phyloP scores from a whole-genome alignment of 2,888 invertebrate species.

The Acronicta aceris region DNA sequence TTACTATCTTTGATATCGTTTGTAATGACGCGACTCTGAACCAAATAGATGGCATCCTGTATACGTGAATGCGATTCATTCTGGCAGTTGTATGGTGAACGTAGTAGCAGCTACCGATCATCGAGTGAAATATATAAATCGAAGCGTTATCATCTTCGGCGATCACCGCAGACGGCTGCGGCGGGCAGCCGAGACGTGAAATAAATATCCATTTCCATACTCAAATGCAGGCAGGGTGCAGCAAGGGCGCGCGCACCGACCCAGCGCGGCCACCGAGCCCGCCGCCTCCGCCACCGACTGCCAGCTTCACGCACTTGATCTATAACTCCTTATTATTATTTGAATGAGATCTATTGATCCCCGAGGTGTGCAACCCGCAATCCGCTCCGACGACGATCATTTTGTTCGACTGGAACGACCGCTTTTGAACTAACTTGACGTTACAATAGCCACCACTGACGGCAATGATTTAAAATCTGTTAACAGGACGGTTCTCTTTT shows the following conservation, averaged over 20 bases:
- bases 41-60: conserved; percentile 62
- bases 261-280: conserved; percentile 59
- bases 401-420: conserved; percentile 87
- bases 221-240: conserved; percentile 75
- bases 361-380: conserved; percentile 86
- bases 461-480: conserved; percentile 90
- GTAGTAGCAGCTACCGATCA: conserved; percentile 83
- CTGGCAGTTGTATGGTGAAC: conserved; percentile 82
- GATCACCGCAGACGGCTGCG: conserved; percentile 82
- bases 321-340: conserved; percentile 89
- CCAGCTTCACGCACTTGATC: conserved; percentile 78
- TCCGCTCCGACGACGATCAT: conserved; percentile 85
- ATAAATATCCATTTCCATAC: conserved; percentile 88
- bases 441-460: conserved; percentile 86
- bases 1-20: neutral
- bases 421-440: conserved; percentile 89
- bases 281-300: conserved; percentile 56
- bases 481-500: conserved; percentile 89
- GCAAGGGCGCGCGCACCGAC: conserved; percentile 68
- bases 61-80: conserved; percentile 65
- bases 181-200: conserved; percentile 76
- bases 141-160: conserved; percentile 85
- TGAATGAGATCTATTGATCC: conserved; percentile 89
- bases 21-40: neutral
- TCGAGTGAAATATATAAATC: conserved; percentile 88